phyloP scores from a whole-genome alignment of 2,888 invertebrate species.

The Scaptomyza tumidula region DNA sequence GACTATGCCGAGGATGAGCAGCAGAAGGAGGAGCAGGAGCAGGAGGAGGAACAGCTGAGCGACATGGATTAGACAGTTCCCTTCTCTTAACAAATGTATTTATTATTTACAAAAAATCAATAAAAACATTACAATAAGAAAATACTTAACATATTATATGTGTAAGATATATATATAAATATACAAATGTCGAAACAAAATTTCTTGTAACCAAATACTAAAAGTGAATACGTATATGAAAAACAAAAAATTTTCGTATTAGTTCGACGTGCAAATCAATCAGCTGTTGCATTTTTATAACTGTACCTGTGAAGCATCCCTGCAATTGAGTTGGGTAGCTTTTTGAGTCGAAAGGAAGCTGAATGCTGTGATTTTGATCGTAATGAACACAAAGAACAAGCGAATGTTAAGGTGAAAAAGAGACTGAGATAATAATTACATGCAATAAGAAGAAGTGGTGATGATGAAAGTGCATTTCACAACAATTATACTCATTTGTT shows the following conservation, averaged over 20 bases:
- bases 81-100: too few species aligned
- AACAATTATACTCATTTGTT: conserved; percentile 58
- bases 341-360: neutral
- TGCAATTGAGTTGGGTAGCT: neutral
- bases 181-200: neutral
- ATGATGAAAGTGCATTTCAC: conserved; percentile 58
- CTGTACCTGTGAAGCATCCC: neutral
- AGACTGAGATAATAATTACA: conserved; percentile 1
- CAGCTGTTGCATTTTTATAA: neutral
- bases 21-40: conserved; percentile 80
- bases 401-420: neutral
- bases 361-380: neutral
- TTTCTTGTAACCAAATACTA: neutral
- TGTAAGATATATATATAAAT: neutral
- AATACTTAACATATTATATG: neutral
- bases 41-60: conserved; percentile 20
- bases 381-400: neutral
- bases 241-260: too few species aligned
- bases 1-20: conserved; percentile 86
- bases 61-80: conserved; percentile 31
- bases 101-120: neutral
- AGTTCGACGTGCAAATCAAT: too few species aligned
- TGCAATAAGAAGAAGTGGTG: neutral
- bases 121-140: neutral
- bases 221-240: neutral